A percentile compares a stretch with the other conserved stretches of the same genome.
These are phyloP conservation scores for Oxycera nigricornis DNA, from an alignment of 2,888 invertebrate species.

Conservation along the genomic window DNA sequence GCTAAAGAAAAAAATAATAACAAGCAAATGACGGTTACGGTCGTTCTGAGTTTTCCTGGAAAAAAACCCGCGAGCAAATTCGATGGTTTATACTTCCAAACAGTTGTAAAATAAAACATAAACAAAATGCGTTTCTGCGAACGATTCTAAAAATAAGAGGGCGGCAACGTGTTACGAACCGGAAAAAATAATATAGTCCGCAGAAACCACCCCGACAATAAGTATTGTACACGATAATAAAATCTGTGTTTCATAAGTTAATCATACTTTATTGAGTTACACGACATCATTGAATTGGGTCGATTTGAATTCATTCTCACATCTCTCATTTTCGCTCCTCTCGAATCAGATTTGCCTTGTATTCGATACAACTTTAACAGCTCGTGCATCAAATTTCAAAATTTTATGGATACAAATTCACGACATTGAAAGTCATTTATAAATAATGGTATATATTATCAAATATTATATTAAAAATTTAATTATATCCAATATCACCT, in stretches of 20 bases:
- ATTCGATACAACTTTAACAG: not conserved
- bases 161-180: too few species aligned
- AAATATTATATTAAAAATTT: conserved; percentile 26
- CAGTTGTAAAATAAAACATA: too few species aligned
- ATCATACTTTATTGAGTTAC: conserved; percentile 2
- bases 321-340: not conserved
- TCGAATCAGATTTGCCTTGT: not conserved
- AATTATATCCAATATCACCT: conserved; percentile 29
- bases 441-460: conserved; percentile 24
- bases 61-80: too few species aligned
- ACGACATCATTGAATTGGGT: not conserved
- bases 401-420: conserved; percentile 2
- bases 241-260: conserved; percentile 8
- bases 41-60: too few species aligned
- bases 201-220: too few species aligned
- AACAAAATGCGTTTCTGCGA: too few species aligned
- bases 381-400: conserved; percentile 6
- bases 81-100: too few species aligned
- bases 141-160: too few species aligned
- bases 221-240: not conserved
- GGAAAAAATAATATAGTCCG: too few species aligned
- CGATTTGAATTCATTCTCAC: not conserved
- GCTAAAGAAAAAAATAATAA: too few species aligned
- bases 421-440: not conserved
- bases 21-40: too few species aligned